These are phyloP conservation scores for Coregonus sp. DNA, from an alignment of 2,797 vertebrate genomes.

Conservation along the genomic window DNA sequence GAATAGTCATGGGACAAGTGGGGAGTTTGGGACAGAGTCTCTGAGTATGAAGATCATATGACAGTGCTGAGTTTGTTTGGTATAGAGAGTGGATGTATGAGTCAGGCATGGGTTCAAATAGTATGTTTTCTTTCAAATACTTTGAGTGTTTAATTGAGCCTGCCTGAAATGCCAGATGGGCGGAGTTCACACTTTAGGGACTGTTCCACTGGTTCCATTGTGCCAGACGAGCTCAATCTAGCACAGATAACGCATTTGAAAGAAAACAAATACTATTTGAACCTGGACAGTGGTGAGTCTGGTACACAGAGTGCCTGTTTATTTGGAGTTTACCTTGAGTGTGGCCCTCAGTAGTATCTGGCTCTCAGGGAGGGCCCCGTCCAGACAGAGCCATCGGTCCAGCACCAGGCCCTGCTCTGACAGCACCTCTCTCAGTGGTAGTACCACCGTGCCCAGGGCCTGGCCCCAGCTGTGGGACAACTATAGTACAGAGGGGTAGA, in stretches of 20 bases:
- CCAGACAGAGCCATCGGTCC: slow-evolving; percentile 84
- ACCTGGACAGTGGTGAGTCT: not conserved
- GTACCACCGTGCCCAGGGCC: slow-evolving; percentile 75
- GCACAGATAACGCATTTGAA: too few species aligned
- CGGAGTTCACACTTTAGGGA: too few species aligned
- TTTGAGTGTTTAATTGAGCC: not conserved
- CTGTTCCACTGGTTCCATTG: too few species aligned
- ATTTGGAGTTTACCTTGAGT: slow-evolving; percentile 78
- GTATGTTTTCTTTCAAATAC: not conserved
- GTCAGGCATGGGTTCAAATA: not conserved
- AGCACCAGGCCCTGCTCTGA: slow-evolving; percentile 75
- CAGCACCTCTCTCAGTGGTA: slow-evolving; percentile 82
- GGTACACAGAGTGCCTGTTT: not conserved
- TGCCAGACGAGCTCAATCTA: too few species aligned
- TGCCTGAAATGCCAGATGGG: not conserved
- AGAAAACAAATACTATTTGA: too few species aligned
- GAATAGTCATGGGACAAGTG: not conserved
- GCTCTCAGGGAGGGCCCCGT: slow-evolving; percentile 75
- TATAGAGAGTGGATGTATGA: not conserved
- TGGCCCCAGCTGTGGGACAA: slow-evolving; percentile 80
- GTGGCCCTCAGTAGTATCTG: slow-evolving; percentile 84
- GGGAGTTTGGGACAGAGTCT: not conserved
- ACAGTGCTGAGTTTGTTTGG: not conserved
- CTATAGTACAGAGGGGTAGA: slow-evolving; percentile 54
- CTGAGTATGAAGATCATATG: not conserved